Evolutionary conservation across 2,888 invertebrate genomes (phyloP), one percentile per base, ranked within the genome.

Genomic region (Apodemia hepburni): DNA sequence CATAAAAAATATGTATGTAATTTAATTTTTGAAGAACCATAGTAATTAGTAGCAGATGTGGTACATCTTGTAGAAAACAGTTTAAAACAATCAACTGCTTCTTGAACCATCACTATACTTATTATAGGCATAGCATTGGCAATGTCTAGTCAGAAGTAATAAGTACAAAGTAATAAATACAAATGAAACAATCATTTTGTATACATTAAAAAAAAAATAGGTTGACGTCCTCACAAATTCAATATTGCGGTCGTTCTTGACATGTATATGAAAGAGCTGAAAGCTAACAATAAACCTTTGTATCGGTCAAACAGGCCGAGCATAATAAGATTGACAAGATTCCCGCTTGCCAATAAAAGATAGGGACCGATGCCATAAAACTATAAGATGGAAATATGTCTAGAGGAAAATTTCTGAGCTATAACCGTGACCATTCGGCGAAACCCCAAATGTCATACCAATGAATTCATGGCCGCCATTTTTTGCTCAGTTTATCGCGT

Each of bases 391-490:
- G 75, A 88, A 88, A 88, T 87, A 89, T 88, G 86, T 75, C 72
- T 69, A 63, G 70, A 69, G 69, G 69, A 73, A 70, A 73, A 71
- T 74, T 70, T 72, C 76, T 75, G 70, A 71, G 80, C 80, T 73
- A 84, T 84, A 87, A 84, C 83, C 80, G 81, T 80, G 86, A 78
- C 85, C 86, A 84, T 88, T 86, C 79, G 79, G 76, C 76, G 74
- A 81, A 81, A 81, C 82, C 86, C 81, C 86, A 80, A 89, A 91
- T 87, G 90, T 88, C 89, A 90, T 90, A 90, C 84, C 91, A 81
- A 90, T 91, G 91, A 89, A 91, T 90, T 91, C 91, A 91, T 89
- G 89, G 79, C 78, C 73, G 79, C 79, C 82, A 87, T 91, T 91
- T 87, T 90, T 90, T 84, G 79, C 79, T 73, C 84, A 79, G 77